These are phyloP conservation scores for Molossus molossus DNA, from an alignment of 2,797 vertebrate genomes.

Conservation along the genomic window DNA sequence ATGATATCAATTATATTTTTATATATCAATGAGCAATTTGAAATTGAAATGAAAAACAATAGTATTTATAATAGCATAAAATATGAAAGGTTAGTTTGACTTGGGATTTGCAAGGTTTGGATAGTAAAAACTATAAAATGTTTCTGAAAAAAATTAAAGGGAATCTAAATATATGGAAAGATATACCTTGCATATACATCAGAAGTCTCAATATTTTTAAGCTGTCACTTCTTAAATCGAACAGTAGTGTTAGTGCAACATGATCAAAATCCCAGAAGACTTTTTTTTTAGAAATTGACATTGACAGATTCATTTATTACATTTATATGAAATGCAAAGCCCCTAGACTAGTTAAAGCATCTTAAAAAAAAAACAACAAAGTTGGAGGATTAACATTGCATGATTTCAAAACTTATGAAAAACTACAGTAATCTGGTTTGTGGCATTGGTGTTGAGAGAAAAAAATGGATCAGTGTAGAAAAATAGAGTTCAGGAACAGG, in stretches of 20 bases:
- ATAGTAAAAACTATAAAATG: not conserved
- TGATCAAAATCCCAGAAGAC: not conserved
- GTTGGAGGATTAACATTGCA: not conserved
- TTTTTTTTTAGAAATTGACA: not conserved
- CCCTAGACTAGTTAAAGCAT: not conserved
- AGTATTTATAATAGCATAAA: not conserved
- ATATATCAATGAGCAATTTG: not conserved
- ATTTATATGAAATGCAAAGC: not conserved
- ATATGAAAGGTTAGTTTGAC: not conserved
- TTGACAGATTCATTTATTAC: not conserved
- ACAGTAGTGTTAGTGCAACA: not conserved
- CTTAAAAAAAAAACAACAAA: not conserved
- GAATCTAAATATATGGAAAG: not conserved
- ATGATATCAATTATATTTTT: not conserved
- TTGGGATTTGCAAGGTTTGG: not conserved
- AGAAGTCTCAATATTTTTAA: conserved; percentile 33
- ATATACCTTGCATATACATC: not conserved
- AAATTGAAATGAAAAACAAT: conserved; percentile 6
- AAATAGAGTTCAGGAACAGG: not conserved
- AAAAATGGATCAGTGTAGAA: not conserved
- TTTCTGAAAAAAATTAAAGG: not conserved
- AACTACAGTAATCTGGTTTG: not conserved
- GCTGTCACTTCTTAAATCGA: not conserved
- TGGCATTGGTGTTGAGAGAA: not conserved
- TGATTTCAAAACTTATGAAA: not conserved